Conservation (phyloP, 1,140 invertebrate genomes). For the Pseudomyrmex pallidus region DNA sequence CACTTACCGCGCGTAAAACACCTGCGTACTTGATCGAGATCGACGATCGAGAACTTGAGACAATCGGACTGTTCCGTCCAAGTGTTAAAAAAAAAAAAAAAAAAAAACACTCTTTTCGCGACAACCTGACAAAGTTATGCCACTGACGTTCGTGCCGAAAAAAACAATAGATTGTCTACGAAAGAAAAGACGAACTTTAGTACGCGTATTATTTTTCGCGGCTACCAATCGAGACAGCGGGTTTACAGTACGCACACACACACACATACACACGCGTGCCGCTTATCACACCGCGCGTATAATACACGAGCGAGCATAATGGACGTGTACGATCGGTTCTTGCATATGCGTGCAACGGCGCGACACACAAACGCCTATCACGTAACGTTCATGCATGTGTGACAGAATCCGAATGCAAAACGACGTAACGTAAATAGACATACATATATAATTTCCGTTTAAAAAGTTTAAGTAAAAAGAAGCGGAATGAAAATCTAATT, state of each 20-base stretch:
- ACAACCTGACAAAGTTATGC: too few relatives aligned
- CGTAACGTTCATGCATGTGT: too few relatives aligned
- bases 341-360: too few relatives aligned
- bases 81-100: background rate
- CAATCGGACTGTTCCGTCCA: background rate
- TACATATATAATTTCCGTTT: too few relatives aligned
- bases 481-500: too few relatives aligned
- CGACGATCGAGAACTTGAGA: background rate
- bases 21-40: slow-evolving; percentile 10
- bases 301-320: too few relatives aligned
- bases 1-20: background rate
- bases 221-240: too few relatives aligned
- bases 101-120: background rate
- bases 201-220: background rate
- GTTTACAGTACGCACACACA: background rate
- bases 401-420: too few relatives aligned
- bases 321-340: too few relatives aligned
- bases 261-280: background rate
- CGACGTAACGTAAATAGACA: too few relatives aligned
- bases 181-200: background rate
- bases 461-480: too few relatives aligned
- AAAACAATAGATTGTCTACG: background rate
- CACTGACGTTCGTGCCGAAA: background rate
- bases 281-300: background rate
- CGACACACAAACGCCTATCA: too few relatives aligned